Evolutionary conservation across 2,797 vertebrate species (phyloP).

Genomic region (Diplodus puntazzo): DNA sequence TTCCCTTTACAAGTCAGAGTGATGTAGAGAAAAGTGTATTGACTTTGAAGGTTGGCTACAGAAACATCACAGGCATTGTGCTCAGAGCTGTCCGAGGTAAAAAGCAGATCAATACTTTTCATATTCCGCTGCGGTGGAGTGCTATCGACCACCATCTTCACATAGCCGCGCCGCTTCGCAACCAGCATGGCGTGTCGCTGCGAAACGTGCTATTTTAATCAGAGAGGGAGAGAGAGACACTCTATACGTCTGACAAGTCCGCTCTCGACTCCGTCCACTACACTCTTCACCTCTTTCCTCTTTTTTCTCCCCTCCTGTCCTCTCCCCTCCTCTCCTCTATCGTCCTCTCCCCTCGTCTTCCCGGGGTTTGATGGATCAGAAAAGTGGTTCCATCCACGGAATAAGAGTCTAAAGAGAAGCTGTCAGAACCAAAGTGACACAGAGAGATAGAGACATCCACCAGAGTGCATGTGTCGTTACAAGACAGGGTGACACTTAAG

Average conservation of each 20-base stretch:
- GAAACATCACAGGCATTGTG: constrained; percentile 79
- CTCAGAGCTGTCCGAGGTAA: constrained; percentile 79
- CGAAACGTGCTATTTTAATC: constrained; percentile 78
- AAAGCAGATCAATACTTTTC: constrained; percentile 85
- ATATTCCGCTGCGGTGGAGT: constrained; percentile 80
- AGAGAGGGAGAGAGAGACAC: constrained; percentile 30
- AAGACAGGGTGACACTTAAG: constrained; percentile 66
- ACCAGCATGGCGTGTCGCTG: constrained; percentile 46
- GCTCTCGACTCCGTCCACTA: constrained; percentile 39
- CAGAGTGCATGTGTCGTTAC: constrained; percentile 61
- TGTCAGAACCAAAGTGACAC: constrained; percentile 74
- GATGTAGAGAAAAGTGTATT: constrained; percentile 76
- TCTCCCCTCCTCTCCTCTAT: background rate
- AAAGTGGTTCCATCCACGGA: constrained; percentile 69
- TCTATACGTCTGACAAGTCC: constrained; percentile 50
- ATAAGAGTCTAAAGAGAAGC: constrained; percentile 69
- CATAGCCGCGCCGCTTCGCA: constrained; percentile 62
- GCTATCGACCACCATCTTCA: constrained; percentile 81
- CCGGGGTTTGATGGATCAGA: constrained; percentile 65
- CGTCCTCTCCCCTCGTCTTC: constrained; percentile 34
- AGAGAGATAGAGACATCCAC: constrained; percentile 58
- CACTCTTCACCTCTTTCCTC: constrained; percentile 22
- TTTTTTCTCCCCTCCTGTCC: background rate
- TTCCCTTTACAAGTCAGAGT: constrained; percentile 72
- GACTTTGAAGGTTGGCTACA: constrained; percentile 81